phyloP scores from a whole-genome alignment of 2,888 invertebrate species.

The Antheraea assamensis region DNA sequence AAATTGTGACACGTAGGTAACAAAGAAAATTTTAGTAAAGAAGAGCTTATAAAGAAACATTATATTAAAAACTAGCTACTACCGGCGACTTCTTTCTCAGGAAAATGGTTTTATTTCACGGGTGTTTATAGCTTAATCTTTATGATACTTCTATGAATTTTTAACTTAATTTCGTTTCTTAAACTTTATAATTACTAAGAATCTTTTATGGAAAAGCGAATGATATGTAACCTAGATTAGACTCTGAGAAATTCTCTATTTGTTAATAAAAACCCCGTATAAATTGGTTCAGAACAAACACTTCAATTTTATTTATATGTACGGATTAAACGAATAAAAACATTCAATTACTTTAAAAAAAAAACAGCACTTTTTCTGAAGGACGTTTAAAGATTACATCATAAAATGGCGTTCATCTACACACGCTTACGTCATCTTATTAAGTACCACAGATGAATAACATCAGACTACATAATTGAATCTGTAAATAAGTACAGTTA shows the following conservation, averaged over 20 bases:
- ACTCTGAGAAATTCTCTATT: too few species aligned
- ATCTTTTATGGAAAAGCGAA: too few species aligned
- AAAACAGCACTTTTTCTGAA: constrained; percentile 49
- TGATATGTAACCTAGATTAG: too few species aligned
- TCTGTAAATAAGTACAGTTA: constrained; percentile 46
- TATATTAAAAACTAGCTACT: neutral
- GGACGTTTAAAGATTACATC: constrained; percentile 62
- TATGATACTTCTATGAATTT: too few species aligned
- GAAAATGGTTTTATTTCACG: too few species aligned
- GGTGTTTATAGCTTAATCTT: too few species aligned
- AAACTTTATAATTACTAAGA: too few species aligned
- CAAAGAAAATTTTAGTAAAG: constrained; percentile 26
- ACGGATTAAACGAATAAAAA: neutral
- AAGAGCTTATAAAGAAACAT: neutral
- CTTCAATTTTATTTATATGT: too few species aligned
- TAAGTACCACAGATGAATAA: constrained; percentile 48
- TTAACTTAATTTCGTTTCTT: too few species aligned
- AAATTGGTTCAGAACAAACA: too few species aligned
- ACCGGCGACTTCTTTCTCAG: too few species aligned
- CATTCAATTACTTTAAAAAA: constrained; percentile 25
- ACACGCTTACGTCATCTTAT: constrained; percentile 55
- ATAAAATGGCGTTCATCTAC: constrained; percentile 54
- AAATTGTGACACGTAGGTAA: constrained; percentile 39
- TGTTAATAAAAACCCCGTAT: too few species aligned
- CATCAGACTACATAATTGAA: constrained; percentile 52